These are phyloP conservation scores for Paradoxurus hermaphroditus DNA, from an alignment of 2,113 vertebrate genomes.

Conservation along the genomic window DNA sequence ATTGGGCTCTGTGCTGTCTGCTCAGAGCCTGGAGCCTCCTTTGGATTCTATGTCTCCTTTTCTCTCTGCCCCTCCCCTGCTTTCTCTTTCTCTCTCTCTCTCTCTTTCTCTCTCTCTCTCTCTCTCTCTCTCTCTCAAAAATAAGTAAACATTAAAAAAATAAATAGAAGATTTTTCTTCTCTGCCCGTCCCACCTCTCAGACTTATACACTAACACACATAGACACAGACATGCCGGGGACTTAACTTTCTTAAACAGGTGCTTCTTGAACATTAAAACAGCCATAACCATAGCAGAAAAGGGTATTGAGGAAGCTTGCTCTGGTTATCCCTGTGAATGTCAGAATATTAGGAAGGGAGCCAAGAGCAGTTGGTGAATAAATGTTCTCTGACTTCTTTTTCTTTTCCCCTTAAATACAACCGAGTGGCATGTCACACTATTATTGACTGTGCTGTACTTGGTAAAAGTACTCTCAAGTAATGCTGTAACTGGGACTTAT, in stretches of 20 bases:
- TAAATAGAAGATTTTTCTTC: background rate
- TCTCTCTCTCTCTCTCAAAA: no score
- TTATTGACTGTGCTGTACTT: background rate
- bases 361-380: background rate
- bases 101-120: no score
- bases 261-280: constrained; percentile 25
- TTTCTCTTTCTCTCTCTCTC: no score
- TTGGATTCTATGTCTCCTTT: no score
- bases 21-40: no score
- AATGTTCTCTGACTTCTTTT: background rate
- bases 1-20: no score
- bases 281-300: background rate
- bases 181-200: background rate
- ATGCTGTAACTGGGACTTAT: background rate
- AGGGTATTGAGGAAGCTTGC: background rate
- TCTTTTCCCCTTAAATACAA: background rate
- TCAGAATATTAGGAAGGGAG: background rate
- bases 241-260: constrained; percentile 1
- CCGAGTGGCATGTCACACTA: background rate
- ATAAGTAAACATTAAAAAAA: no score
- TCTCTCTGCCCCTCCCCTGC: no score
- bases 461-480: background rate
- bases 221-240: no score
- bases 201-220: background rate
- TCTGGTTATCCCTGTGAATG: background rate